Conservation (phyloP, 2,888 invertebrate species). For the Ectemnius continuus region DNA sequence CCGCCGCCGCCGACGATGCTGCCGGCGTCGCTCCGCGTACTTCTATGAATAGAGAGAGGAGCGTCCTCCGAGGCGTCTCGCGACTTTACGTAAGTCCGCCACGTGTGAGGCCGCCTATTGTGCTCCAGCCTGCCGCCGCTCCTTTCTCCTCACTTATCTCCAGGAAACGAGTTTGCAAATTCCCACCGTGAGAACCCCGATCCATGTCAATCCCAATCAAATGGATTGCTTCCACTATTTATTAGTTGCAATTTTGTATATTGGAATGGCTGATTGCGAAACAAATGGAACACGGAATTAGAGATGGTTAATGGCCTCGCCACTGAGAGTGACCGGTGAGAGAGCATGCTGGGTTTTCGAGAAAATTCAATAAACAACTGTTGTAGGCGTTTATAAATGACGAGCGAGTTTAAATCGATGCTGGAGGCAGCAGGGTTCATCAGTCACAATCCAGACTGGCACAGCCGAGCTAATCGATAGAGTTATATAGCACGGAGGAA, state of each 20-base stretch:
- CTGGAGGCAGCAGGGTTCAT: not conserved
- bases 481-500: slow-evolving; percentile 44
- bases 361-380: not conserved
- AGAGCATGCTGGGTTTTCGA: not conserved
- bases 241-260: too few relatives aligned
- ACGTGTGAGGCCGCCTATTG: slow-evolving; percentile 44
- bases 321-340: too few relatives aligned
- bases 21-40: slow-evolving; percentile 29
- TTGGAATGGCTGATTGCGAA: too few relatives aligned
- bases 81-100: slow-evolving; percentile 39
- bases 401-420: slow-evolving; percentile 29
- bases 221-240: too few relatives aligned
- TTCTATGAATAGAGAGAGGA: slow-evolving; percentile 54
- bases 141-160: slow-evolving; percentile 4
- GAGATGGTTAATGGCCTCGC: too few relatives aligned
- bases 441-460: slow-evolving; percentile 29
- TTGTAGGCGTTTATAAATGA: slow-evolving; percentile 46
- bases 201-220: too few relatives aligned
- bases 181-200: too few relatives aligned
- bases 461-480: slow-evolving; percentile 49
- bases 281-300: too few relatives aligned
- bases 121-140: slow-evolving; percentile 13
- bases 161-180: slow-evolving; percentile 1
- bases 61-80: not conserved
- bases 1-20: not conserved